A percentile compares a stretch with the other conserved stretches of the same genome.
Conservation (phyloP, 2,113 vertebrate species). For the Anarrhichthys ocellatus region DNA sequence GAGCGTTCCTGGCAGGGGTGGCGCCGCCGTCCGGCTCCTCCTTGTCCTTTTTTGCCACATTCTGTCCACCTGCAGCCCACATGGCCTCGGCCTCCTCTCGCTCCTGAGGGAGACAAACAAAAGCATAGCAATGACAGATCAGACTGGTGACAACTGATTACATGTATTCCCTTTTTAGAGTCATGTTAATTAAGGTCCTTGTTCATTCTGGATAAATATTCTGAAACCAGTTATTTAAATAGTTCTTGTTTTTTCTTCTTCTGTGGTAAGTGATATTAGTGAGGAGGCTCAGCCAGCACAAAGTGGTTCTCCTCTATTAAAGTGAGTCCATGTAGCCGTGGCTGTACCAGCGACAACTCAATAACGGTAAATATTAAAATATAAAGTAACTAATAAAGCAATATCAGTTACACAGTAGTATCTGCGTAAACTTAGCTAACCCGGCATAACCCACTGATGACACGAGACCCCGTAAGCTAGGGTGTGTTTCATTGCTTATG, state of each 20-base stretch:
- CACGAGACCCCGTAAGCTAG: slow-evolving; percentile 1
- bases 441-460: not conserved
- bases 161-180: not conserved
- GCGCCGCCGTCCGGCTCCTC: slow-evolving; percentile 53
- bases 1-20: slow-evolving; percentile 64
- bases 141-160: not conserved
- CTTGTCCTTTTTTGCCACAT: slow-evolving; percentile 62
- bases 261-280: no score
- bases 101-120: slow-evolving; percentile 70
- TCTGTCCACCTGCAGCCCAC: slow-evolving; percentile 77
- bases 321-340: not conserved
- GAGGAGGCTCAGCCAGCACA: not conserved
- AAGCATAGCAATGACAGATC: not conserved
- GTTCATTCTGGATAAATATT: not conserved
- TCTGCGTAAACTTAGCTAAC: not conserved
- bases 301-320: not conserved
- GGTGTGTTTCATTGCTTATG: not conserved
- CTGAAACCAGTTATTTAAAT: not conserved
- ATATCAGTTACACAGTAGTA: not conserved
- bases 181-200: not conserved
- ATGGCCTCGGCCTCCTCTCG: slow-evolving; percentile 82
- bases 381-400: not conserved
- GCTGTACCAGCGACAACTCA: not conserved
- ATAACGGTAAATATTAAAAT: not conserved
- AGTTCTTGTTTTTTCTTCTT: no score